Evolutionary conservation across 2,888 invertebrate species (phyloP), one percentile per base, ranked within the genome.

Genomic region (Zygaena filipendulae): DNA sequence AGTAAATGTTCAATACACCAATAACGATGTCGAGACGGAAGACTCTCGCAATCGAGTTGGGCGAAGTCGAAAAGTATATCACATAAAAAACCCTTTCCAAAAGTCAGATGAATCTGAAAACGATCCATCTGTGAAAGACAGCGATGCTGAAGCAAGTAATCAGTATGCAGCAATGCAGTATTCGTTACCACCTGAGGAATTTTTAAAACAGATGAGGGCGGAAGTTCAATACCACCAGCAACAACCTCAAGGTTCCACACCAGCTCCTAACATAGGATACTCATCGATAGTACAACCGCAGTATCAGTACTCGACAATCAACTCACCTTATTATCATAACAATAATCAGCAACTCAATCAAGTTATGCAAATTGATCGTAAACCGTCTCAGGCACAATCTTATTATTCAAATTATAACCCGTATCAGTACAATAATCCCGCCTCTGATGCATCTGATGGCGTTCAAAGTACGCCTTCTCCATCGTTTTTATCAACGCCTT

Each of bases 91-190:
- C 38, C 79, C 79, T 4, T 77, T 77, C 39, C 71, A 71, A 47
- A 54, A 60, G 11, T 25, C 35, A 12, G 41, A 57, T 10, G 61
- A 69, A 31, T 52, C 46, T 13, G 53, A 53, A 13, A 51, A 45
- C 21, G 53, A 45, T 20, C 36, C 41, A 30, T 51, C 58, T 36
- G 30, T 49, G 19, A 62, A 59, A 27, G 81, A 81, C 51, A 69
- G 51, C 38, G 66, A 61, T 26, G 52, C 59, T 12, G 71, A 70
- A 45, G 69, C 77, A 54, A 81, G 79, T 60, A 77, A 75, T 55
- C 77, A 79, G 56, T 74, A 79, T 60, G 59, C 70, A 35, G 60
- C 72, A 21, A 49, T 75, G 50, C 75, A 77, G 53, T 81, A 77
- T 47, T 75, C 75, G 14, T 52, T 80, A 35, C 81, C 81, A 34